Percentiles rank a stretch among this genome's conserved stretches.
Evolutionary conservation across 2,797 vertebrate genomes (phyloP).

Genomic region (Meriones psammophilus): DNA sequence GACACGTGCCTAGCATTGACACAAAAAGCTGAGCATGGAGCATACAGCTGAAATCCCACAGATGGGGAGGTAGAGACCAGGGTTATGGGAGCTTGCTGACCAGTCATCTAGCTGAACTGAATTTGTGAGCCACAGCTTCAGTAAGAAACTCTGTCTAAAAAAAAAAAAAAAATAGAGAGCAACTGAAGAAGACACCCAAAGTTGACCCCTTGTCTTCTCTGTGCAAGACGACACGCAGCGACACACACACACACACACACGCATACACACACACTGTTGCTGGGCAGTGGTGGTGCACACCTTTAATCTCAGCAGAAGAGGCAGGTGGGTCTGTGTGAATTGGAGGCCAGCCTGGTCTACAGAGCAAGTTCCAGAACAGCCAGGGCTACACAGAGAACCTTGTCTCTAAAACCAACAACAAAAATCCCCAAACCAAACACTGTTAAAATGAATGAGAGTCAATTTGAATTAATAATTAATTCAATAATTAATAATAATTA

Average conservation of each 20-base stretch:
- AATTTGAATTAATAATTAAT: slow-evolving; percentile 19
- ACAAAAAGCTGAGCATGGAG: no score
- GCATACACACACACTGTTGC: background rate
- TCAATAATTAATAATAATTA: background rate
- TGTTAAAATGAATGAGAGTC: background rate
- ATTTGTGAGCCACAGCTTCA: background rate
- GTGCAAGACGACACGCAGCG: no score
- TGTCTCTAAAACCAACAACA: background rate
- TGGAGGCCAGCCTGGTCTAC: background rate
- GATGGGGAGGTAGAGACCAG: background rate
- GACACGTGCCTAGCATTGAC: background rate
- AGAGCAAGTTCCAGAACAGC: background rate
- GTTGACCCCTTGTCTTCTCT: background rate
- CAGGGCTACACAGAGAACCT: background rate
- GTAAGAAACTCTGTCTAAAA: background rate
- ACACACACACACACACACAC: background rate
- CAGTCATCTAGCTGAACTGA: background rate
- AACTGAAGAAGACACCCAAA: background rate
- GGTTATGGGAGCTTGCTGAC: background rate
- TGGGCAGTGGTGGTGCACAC: background rate
- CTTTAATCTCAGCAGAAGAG: background rate
- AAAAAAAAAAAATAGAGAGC: background rate
- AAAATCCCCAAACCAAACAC: background rate
- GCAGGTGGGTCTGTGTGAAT: background rate
- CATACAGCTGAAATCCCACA: background rate